Evolutionary conservation across 2,113 vertebrate genomes (phyloP), one percentile per base, ranked within the genome.

Genomic region (Rutilus rutilus): DNA sequence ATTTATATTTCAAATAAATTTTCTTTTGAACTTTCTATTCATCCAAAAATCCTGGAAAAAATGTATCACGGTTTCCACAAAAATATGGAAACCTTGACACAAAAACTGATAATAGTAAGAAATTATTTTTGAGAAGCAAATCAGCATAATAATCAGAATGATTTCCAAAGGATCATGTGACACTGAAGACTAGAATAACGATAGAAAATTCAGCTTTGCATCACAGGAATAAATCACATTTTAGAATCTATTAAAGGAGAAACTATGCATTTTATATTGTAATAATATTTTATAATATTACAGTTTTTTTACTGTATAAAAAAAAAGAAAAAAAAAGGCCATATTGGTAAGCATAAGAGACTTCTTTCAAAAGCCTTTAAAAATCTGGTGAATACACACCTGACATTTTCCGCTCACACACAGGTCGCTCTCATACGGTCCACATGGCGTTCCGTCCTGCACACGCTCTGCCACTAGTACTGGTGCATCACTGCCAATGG

Each of bases 361-460:
- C 2, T 30, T 30, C 1, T 27, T 12, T 65, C 62, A 65, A 54
- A 54, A 54, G 50, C 0, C 50, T 54, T 54, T 2, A 19, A 57
- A 54, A 57, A 21, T 21, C 52, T 21, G 1, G 54, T 57, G 19
- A 57, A 57, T 5, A 82, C 42, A 42, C 42, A 89, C 98, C 98
- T 99, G 97, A 94, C 98, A 99, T 89, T 93, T 97, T 91, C 98
- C 97, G 21, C 97, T 96, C 50, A 99, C 96, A 90, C 98, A 99
- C 87, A 99, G 95, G 90, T 99, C 98, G 0, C 93, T 94, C 93
- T 99, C 97, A 0, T 97, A 99, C 5, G 98, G 97, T 67, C 98
- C 98, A 15, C 98, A 99, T 0, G 97, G 96, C 1, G 98, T 99
- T 12, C 98, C 98, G 42, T 99, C 98, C 23, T 97, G 94, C 82